Base-by-base conservation (phyloP, 2,797 vertebrate genomes). In the Cossypha niveicapilla region DNA sequence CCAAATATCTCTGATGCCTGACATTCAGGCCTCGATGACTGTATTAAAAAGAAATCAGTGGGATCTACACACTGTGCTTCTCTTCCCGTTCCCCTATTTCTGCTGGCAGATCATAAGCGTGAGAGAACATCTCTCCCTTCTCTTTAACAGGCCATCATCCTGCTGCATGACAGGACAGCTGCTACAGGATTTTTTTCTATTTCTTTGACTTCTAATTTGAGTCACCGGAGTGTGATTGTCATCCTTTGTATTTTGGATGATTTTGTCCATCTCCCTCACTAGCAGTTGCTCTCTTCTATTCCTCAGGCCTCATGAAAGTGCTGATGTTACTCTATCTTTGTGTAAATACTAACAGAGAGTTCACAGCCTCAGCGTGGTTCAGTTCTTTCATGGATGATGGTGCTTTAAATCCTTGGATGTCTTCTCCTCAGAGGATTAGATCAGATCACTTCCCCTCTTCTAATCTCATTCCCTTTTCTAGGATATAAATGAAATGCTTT, bases 1-100 rank as follows among this genome's bases (percentile, higher is more conserved):
- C 18, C 22, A 62, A 24, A 30, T 7, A 16, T 62, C 13, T 86
- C n/a, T 83, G 25, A 8, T 76, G 15, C 13, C n/a, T 76, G 57
- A 77, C 16, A 62, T 42, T 17, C 47, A 81, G 51, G 23, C 14
- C 47, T 34, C 0, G 0, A 14, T 56, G 35, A 21, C 18, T 66
- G 4, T 71, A 56, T 78, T 81, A 75, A 66, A 77, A 73, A 78
- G 12, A 79, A 94, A 72, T 72, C 86, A 41, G 6, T 57, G 14
- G 4, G 51, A 16, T 54, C 21, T 77, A 37, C 62, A 77, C 22
- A 39, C 24, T 63, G 30, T 32, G 10, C 7, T 83, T 86, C 58
- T 41, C 30, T 68, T 68, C 13, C 62, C 4, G 2, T 61, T 65
- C 60, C 30, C 17, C 32, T 15, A 1, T 74, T 92, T 75, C 50